Percentiles rank a stretch among this genome's conserved stretches.
Evolutionary conservation across 2,888 invertebrate species (phyloP).

Genomic region (Pachycephus smyrnensis): DNA sequence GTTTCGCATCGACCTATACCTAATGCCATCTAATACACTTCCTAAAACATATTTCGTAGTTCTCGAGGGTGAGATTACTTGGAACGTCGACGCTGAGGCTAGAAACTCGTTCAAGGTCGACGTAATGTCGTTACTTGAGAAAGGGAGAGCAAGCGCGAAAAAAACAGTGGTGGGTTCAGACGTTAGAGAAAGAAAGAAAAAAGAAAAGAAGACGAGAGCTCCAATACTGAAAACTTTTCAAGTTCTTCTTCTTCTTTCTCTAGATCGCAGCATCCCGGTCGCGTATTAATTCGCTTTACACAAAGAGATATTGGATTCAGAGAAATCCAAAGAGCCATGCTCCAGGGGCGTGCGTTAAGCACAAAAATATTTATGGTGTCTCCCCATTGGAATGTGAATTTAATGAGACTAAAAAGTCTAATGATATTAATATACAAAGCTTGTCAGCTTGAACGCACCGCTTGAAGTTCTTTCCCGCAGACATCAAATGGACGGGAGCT

Average conservation of each 20-base stretch:
- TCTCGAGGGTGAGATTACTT: neutral
- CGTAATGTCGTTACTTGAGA: neutral
- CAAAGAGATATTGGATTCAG: neutral
- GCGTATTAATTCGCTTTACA: neutral
- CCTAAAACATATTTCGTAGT: neutral
- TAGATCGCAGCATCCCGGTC: neutral
- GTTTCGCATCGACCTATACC: neutral
- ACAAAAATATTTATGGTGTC: no score
- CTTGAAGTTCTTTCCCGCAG: neutral
- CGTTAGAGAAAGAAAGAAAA: neutral
- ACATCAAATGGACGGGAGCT: neutral
- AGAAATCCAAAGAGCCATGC: no score
- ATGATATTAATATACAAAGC: neutral
- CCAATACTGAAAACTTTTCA: neutral
- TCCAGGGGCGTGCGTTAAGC: no score
- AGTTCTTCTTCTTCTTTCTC: neutral
- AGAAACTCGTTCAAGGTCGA: neutral
- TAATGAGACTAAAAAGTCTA: neutral
- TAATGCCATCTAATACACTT: neutral
- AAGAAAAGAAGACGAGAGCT: neutral
- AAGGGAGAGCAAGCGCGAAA: neutral
- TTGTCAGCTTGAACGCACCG: neutral
- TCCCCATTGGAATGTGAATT: neutral
- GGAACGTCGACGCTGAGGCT: neutral
- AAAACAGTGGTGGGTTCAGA: neutral